Base-by-base conservation (phyloP, 1,140 invertebrate species). In the Lordiphosa collinella region DNA sequence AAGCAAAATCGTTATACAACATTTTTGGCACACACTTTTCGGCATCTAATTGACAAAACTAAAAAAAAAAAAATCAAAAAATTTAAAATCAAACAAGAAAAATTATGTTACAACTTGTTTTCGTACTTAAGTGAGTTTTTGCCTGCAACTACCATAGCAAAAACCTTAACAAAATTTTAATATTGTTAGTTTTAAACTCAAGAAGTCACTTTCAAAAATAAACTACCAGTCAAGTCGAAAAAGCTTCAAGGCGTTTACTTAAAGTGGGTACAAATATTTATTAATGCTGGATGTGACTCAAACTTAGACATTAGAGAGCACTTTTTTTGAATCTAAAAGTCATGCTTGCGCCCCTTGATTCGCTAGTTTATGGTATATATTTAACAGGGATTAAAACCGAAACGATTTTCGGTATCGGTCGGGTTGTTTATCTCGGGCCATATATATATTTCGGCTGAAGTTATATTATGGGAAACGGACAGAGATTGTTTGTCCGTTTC, bases 21-120 rank as follows among this genome's bases (percentile, higher is more conserved):
- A 73, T 65, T 80, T 78, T 78, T 79, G 14, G 76, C 75, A 80
- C 76, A 50, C 54, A 75, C 70, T 70, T 66, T 31, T 53, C 82
- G 82, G 70, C 56, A 75, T 66, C 56, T 67, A 67, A 46, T 31
- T 51, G 43, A 29, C 9, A 67, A 66, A 47, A 66, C 62, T 25
- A 58, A 36, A 37, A 29, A n/a, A 16, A 47, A 48, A 40, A 29
- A 29, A 2, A 29, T 8, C 7, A 29, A 5, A 29, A 6, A 5
- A 22, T 1, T 22, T 11, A 16, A 32, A 11, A 46, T 22, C 18
- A 22, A 22, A 22, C 6, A 22, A 37, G 32, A 63, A 37, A 57
- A 35, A 59, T 44, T 58, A 63, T 64, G 55, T 63, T 67, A 55
- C 44, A 51, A 58, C 51, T 62, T 65, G 52, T 69, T 75, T 80